phyloP scores from a whole-genome alignment of 2,888 invertebrate species.

The Micropterix aruncella region DNA sequence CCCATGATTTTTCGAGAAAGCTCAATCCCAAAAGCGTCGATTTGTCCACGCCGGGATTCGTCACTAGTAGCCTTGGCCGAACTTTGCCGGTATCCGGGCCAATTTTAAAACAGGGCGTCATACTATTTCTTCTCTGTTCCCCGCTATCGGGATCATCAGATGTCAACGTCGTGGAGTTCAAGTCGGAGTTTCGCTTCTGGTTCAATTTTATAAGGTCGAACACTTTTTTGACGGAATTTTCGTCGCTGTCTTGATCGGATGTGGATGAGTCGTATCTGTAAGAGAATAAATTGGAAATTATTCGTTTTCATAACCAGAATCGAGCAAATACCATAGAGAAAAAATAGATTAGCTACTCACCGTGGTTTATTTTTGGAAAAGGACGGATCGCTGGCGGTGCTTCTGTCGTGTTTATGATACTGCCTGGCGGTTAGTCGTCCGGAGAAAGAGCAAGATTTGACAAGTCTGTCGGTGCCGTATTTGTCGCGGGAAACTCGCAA shows the following conservation, averaged over 20 bases:
- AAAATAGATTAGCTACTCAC: slow-evolving; percentile 22
- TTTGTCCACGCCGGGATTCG: slow-evolving; percentile 26
- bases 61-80: slow-evolving; percentile 20
- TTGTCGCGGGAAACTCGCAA: slow-evolving; percentile 17
- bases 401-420: slow-evolving; percentile 41
- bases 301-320: too few species aligned
- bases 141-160: slow-evolving; percentile 11
- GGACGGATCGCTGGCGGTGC: slow-evolving; percentile 49
- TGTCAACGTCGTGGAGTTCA: slow-evolving; percentile 9
- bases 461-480: slow-evolving; percentile 30
- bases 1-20: slow-evolving; percentile 20
- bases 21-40: slow-evolving; percentile 26
- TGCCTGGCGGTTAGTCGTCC: slow-evolving; percentile 43
- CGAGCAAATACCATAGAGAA: too few species aligned
- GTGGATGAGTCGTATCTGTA: slow-evolving; percentile 43
- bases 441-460: slow-evolving; percentile 64
- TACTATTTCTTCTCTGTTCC: slow-evolving; percentile 11
- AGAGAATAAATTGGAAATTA: too few species aligned
- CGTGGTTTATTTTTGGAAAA: slow-evolving; percentile 37
- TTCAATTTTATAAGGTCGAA: slow-evolving; percentile 3
- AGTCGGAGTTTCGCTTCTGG: slow-evolving; percentile 9
- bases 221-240: slow-evolving; percentile 22
- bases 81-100: slow-evolving; percentile 40
- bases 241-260: slow-evolving; percentile 55
- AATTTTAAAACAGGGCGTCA: slow-evolving; percentile 50